Percentiles rank a stretch among this genome's conserved stretches.
Evolutionary conservation across 2,888 invertebrate genomes (phyloP).

Genomic region (Ormyrus labotus): DNA sequence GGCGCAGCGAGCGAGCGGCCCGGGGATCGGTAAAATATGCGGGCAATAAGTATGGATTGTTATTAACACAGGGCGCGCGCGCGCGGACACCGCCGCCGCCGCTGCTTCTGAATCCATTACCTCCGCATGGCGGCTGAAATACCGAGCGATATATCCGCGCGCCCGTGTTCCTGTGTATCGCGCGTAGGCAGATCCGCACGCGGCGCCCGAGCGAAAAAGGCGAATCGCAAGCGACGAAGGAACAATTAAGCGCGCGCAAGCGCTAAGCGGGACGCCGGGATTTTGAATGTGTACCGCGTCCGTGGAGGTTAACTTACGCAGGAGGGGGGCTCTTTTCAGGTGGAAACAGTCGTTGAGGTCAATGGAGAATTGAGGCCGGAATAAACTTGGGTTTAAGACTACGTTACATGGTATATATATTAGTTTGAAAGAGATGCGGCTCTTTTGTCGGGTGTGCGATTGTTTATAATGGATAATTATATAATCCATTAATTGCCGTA

Average conservation of each 20-base stretch:
- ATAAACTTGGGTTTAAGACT: too few species aligned
- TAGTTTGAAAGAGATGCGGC: too few species aligned
- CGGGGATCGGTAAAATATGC: constrained; percentile 76
- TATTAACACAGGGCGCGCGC: constrained; percentile 75
- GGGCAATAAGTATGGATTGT: constrained; percentile 77
- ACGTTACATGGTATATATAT: too few species aligned
- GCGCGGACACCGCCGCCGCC: constrained; percentile 64
- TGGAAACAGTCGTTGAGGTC: too few species aligned
- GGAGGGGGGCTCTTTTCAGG: too few species aligned
- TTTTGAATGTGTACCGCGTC: too few species aligned
- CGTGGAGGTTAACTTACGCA: too few species aligned
- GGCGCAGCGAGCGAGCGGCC: constrained; percentile 68
- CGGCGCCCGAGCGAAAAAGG: not conserved
- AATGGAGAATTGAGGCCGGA: too few species aligned
- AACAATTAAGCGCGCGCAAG: not conserved
- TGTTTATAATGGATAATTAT: too few species aligned
- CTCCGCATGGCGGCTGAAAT: constrained; percentile 76
- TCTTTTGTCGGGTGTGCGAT: too few species aligned
- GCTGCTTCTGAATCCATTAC: constrained; percentile 76
- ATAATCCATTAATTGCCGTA: too few species aligned
- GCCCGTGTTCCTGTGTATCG: not conserved
- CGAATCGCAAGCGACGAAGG: not conserved
- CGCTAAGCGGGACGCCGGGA: not conserved
- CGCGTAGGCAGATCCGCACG: constrained; percentile 36
- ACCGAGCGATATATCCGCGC: constrained; percentile 74